A percentile compares a stretch with the other conserved stretches of the same genome.
Evolutionary conservation across 2,113 vertebrate species (phyloP).

Genomic region (Erinaceus europaeus): DNA sequence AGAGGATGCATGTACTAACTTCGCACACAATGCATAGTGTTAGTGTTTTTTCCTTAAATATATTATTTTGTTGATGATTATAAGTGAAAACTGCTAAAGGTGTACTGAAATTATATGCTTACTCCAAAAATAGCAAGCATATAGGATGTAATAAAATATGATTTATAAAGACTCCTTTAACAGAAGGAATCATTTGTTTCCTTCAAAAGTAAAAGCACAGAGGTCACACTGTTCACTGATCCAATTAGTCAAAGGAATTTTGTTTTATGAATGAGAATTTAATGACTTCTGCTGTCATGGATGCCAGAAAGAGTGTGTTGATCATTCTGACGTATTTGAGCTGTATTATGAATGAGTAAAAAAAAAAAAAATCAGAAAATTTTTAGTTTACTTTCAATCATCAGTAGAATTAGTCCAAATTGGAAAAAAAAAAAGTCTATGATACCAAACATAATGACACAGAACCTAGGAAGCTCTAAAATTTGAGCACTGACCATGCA

Average conservation of each 20-base stretch:
- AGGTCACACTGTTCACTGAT: background rate
- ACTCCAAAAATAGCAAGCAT: conserved; percentile 13
- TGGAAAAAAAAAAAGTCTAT: background rate
- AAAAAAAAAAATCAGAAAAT: background rate
- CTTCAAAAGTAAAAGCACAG: conserved; percentile 19
- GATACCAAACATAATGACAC: background rate
- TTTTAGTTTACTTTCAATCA: background rate
- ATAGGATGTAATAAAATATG: conserved; percentile 19
- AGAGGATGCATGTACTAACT: conserved; percentile 51
- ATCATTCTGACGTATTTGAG: background rate
- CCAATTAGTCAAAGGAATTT: background rate
- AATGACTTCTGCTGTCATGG: background rate
- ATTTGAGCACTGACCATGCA: background rate
- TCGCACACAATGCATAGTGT: conserved; percentile 63
- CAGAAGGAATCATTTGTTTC: background rate
- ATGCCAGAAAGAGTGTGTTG: background rate
- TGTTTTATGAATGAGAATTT: background rate
- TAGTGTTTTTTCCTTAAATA: conserved; percentile 58
- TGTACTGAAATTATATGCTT: conserved; percentile 24
- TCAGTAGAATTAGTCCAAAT: background rate
- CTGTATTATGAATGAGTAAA: background rate
- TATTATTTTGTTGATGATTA: conserved; percentile 62
- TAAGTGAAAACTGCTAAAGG: conserved; percentile 24
- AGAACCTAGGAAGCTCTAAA: background rate
- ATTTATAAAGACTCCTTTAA: conserved; percentile 45